Evolutionary conservation across 2,888 invertebrate genomes (phyloP), one percentile per base, ranked within the genome.

Genomic region (Ormyrus pomaceus): DNA sequence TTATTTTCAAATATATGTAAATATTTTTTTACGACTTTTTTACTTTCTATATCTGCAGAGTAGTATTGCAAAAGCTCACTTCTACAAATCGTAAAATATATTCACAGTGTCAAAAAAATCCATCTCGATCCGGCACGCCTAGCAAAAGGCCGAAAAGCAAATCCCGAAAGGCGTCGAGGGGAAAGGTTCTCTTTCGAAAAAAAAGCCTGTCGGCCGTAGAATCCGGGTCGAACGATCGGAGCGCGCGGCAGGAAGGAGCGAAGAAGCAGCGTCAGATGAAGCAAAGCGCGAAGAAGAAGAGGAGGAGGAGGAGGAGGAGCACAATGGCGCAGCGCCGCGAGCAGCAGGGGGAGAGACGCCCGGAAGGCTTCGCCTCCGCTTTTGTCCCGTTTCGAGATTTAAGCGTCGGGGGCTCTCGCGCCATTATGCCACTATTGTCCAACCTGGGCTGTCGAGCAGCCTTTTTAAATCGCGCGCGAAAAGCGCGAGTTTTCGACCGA

Each of bases 401-500:
- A 53, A 62, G 62, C 62, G 5, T 55, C 19, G 45, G 7, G 11
- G 34, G 34, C 34, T 34, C 34, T 46, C 56, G 46, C 58, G 75
- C 76, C 62, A 76, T 76, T 76, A 76, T 53, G 46, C 53, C 19
- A 46, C 76, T 76, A 76, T 76, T 76, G 76, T 76, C 46, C 55
- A 46, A 19, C 34, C 34, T 4, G 34, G 2, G 34, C 13, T 13
- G 34, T 2, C 34, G 34, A 34, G 34, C 34, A 34, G 34, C 34
- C 4, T 34, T 34, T 34, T 34, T 34, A 34, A 34, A 34, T 34
- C 34, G 34, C 34, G 34, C 34, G 34, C 34, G 34, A 4, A 34
- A 34, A 34, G 34, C 34, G 34, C 34, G 34, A 34, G 34, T 34
- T 34, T 34, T 34, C 34, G 34, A 34, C 4, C 34, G 34, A 34